Conservation (phyloP, 2,888 invertebrate species). For the Bimastos eiseni region DNA sequence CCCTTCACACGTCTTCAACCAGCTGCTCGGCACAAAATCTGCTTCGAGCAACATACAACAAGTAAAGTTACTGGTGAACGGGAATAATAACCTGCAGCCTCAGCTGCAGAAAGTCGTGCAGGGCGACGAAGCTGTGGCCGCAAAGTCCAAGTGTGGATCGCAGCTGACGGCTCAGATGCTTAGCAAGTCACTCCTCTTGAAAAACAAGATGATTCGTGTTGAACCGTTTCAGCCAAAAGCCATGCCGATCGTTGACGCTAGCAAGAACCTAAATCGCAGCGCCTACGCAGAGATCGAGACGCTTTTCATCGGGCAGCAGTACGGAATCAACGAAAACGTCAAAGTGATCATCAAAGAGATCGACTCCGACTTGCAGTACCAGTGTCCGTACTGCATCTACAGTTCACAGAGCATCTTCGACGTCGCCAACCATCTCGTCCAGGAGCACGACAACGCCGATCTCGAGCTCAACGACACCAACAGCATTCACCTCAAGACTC, state of each 20-base stretch:
- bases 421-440: not conserved
- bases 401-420: not conserved
- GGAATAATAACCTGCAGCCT: not conserved
- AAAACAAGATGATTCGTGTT: not conserved
- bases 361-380: not conserved
- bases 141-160: not conserved
- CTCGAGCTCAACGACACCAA: not conserved
- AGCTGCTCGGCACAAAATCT: not conserved
- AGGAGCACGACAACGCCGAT: constrained; percentile 1
- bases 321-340: constrained; percentile 4
- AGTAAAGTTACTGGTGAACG: not conserved
- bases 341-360: not conserved
- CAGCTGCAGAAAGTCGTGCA: not conserved
- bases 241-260: not conserved
- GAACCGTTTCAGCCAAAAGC: not conserved
- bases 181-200: constrained; percentile 5
- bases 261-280: not conserved
- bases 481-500: constrained; percentile 13
- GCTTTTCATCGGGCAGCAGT: not conserved
- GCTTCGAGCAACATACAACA: not conserved
- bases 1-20: constrained; percentile 1
- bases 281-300: not conserved
- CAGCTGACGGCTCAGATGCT: not conserved
- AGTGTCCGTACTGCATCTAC: not conserved
- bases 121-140: not conserved